Percentiles rank a stretch among this genome's conserved stretches.
Conservation (phyloP, 2,888 invertebrate species). For the Dasypogon diadema region DNA sequence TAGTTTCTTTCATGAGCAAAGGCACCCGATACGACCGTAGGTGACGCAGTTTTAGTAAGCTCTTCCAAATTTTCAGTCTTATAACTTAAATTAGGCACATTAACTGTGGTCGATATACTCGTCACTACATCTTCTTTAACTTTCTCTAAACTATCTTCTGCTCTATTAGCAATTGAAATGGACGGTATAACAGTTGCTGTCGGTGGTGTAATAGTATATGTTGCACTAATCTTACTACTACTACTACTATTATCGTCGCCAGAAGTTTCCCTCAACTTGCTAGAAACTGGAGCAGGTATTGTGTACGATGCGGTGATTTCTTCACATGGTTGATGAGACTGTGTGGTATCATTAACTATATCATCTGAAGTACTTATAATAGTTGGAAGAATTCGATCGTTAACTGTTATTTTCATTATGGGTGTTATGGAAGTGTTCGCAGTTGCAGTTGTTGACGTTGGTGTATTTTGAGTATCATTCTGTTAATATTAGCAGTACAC, state of each 20-base stretch:
- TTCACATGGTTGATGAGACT: slow-evolving; percentile 26
- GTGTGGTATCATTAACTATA: slow-evolving; percentile 35
- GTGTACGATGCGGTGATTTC: slow-evolving; percentile 58
- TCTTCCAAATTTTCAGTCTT: slow-evolving; percentile 59
- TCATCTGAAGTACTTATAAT: slow-evolving; percentile 47
- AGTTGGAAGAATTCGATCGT: slow-evolving; percentile 59
- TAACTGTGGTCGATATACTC: slow-evolving; percentile 54
- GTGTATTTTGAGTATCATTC: slow-evolving; percentile 64
- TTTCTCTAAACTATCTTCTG: slow-evolving; percentile 28
- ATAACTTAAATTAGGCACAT: slow-evolving; percentile 54
- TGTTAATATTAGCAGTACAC: slow-evolving; percentile 61
- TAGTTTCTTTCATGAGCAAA: slow-evolving; percentile 12
- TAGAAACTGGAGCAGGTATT: slow-evolving; percentile 54
- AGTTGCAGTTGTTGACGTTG: slow-evolving; percentile 58
- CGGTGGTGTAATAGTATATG: slow-evolving; percentile 57
- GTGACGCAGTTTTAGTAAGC: slow-evolving; percentile 48
- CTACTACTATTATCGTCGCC: slow-evolving; percentile 52
- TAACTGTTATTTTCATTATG: slow-evolving; percentile 56
- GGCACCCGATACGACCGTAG: slow-evolving; percentile 27
- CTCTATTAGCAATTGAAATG: slow-evolving; percentile 34
- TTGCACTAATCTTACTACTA: slow-evolving; percentile 63
- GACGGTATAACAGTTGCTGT: slow-evolving; percentile 42
- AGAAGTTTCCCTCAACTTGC: slow-evolving; percentile 18
- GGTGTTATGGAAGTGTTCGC: slow-evolving; percentile 42
- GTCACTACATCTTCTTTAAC: slow-evolving; percentile 12